Evolutionary conservation across 2,888 invertebrate genomes (phyloP).

Genomic region (Sycophila texana): DNA sequence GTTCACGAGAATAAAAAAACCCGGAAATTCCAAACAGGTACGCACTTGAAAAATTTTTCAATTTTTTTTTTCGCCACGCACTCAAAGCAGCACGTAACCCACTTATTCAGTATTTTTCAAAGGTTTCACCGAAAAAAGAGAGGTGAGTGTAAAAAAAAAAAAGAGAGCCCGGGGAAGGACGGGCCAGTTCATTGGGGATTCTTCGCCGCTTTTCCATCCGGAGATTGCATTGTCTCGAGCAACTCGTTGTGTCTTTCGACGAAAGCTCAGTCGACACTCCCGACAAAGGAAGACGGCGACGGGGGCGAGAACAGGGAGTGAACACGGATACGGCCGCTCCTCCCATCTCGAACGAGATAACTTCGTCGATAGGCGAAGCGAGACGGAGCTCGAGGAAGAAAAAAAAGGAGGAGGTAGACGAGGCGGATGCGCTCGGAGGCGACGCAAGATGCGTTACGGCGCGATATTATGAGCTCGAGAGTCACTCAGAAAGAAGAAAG

Average conservation of each 20-base stretch:
- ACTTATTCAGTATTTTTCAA: no score
- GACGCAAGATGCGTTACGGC: slow-evolving; percentile 29
- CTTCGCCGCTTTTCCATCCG: slow-evolving; percentile 46
- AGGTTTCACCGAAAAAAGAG: no score
- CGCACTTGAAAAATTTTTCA: no score
- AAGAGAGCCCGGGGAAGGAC: background rate
- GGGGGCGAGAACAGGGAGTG: background rate
- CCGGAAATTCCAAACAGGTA: no score
- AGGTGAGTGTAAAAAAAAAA: no score
- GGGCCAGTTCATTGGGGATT: slow-evolving; percentile 45
- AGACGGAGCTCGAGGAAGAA: background rate
- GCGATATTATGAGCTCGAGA: slow-evolving; percentile 34
- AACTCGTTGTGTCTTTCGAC: slow-evolving; percentile 11
- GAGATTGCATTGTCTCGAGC: slow-evolving; percentile 46
- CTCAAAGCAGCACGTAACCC: no score
- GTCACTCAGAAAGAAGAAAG: slow-evolving; percentile 25
- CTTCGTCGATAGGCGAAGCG: slow-evolving; percentile 3
- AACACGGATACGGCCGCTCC: background rate
- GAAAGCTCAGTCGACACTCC: background rate
- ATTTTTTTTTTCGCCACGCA: no score
- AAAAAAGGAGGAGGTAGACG: background rate
- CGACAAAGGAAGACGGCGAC: slow-evolving; percentile 4
- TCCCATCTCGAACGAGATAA: slow-evolving; percentile 18
- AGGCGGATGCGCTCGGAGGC: background rate
- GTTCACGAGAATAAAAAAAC: no score